Evolutionary conservation across 2,113 vertebrate species (phyloP).

Genomic region (Brachionichthys hirsutus): DNA sequence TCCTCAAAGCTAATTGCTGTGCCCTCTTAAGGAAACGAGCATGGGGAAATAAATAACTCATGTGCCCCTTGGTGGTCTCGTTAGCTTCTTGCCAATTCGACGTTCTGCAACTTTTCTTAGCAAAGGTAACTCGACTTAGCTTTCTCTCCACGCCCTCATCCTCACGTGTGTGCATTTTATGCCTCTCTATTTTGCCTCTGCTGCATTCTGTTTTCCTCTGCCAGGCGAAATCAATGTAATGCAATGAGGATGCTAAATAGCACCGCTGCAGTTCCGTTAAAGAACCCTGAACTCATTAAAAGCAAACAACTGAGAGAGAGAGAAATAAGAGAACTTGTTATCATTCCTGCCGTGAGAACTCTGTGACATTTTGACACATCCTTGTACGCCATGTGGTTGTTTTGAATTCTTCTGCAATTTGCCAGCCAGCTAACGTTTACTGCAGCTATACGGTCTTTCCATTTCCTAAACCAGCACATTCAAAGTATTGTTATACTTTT

Average conservation of each 20-base stretch:
- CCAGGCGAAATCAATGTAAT: slow-evolving; percentile 24
- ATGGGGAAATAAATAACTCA: slow-evolving; percentile 74
- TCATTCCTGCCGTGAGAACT: slow-evolving; percentile 17
- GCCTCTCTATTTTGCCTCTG: slow-evolving; percentile 6
- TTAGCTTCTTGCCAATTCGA: slow-evolving; percentile 66
- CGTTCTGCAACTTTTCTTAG: slow-evolving; percentile 56
- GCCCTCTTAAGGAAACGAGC: slow-evolving; percentile 75
- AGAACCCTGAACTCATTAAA: slow-evolving; percentile 27
- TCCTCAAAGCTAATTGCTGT: slow-evolving; percentile 75
- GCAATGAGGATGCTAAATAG: slow-evolving; percentile 35
- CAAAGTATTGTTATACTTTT: neutral
- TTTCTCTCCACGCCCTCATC: slow-evolving; percentile 6
- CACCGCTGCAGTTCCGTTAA: slow-evolving; percentile 27
- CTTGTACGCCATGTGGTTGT: neutral
- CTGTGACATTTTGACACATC: slow-evolving; percentile 11
- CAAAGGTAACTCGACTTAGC: slow-evolving; percentile 25
- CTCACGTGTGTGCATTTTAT: neutral
- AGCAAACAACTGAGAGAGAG: slow-evolving; percentile 10
- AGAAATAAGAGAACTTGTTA: slow-evolving; percentile 25
- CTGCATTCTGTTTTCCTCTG: slow-evolving; percentile 17
- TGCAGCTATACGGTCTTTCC: too few relatives aligned
- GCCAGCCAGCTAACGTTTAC: neutral
- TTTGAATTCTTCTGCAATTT: neutral
- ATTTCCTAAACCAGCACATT: slow-evolving; percentile 2
- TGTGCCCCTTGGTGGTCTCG: slow-evolving; percentile 72